phyloP scores from a whole-genome alignment of 2,113 vertebrate genomes.

The Rhadina sibilatrix region DNA sequence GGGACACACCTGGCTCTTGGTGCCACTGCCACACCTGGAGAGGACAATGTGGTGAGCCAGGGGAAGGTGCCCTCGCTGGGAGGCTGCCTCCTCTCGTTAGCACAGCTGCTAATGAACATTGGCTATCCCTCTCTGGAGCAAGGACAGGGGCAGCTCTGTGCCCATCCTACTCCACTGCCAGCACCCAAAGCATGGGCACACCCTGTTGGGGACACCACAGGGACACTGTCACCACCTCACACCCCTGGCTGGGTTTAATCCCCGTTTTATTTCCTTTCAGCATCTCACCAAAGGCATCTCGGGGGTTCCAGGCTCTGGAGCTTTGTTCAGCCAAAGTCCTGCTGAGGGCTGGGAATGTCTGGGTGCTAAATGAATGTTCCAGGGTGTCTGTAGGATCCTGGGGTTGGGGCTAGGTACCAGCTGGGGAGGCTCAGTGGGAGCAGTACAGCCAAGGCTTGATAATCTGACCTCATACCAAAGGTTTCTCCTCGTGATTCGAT shows the following conservation, averaged over 20 bases:
- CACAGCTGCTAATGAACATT: background rate
- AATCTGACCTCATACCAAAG: conserved; percentile 47
- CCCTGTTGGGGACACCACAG: background rate
- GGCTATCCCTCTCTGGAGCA: background rate
- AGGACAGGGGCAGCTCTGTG: background rate
- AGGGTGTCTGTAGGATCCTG: background rate
- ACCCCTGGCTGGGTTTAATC: background rate
- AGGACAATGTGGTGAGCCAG: background rate
- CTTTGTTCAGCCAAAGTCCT: background rate
- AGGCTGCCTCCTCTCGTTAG: background rate
- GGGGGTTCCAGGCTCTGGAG: background rate
- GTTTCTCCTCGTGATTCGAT: background rate
- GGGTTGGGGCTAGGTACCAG: background rate
- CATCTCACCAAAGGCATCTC: conserved; percentile 49
- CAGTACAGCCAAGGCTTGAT: conserved; percentile 3
- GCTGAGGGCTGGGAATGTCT: background rate
- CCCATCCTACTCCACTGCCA: background rate
- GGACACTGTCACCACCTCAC: background rate
- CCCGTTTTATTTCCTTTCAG: background rate
- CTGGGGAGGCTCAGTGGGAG: background rate
- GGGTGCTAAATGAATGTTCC: conserved; percentile 33
- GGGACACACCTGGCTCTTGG: background rate
- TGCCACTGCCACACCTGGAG: background rate
- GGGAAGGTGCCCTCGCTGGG: rapidly evolving
- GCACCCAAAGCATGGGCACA: background rate